Evolutionary conservation across 2,113 vertebrate species (phyloP).

Genomic region (Neodontobutis hainanensis): DNA sequence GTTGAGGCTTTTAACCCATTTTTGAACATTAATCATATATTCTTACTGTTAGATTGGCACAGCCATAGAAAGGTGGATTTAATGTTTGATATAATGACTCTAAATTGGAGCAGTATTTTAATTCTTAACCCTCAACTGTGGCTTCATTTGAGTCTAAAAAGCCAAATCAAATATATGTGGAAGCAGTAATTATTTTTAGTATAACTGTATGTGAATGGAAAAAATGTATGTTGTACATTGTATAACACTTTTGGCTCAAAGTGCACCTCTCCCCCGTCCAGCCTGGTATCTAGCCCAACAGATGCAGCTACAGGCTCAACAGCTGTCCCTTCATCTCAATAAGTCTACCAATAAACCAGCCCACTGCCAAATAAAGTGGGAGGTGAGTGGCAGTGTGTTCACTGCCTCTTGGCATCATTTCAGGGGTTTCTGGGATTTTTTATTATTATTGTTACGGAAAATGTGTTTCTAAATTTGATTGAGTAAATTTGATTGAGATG

Average conservation of each 20-base stretch:
- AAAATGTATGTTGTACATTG: background rate
- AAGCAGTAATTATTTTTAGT: background rate
- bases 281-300: conserved; percentile 2
- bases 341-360: conserved; percentile 6
- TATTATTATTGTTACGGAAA: conserved; percentile 8
- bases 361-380: conserved; percentile 6
- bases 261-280: background rate
- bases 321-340: conserved; percentile 11
- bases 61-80: background rate
- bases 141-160: too few relatives aligned
- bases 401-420: conserved; percentile 2
- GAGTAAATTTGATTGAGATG: conserved; percentile 2
- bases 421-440: background rate
- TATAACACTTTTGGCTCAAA: background rate
- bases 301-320: conserved; percentile 4
- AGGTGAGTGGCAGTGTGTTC: background rate
- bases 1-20: conserved; percentile 31
- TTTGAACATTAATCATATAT: conserved; percentile 11
- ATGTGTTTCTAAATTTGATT: conserved; percentile 5
- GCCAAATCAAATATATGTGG: background rate
- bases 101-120: background rate
- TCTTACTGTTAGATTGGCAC: background rate
- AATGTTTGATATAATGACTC: background rate
- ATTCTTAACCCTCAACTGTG: background rate
- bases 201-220: background rate